Percentiles rank a stretch among this genome's conserved stretches.
Evolutionary conservation across 2,113 vertebrate species (phyloP).

Genomic region (Tychaedon coryphoeus): DNA sequence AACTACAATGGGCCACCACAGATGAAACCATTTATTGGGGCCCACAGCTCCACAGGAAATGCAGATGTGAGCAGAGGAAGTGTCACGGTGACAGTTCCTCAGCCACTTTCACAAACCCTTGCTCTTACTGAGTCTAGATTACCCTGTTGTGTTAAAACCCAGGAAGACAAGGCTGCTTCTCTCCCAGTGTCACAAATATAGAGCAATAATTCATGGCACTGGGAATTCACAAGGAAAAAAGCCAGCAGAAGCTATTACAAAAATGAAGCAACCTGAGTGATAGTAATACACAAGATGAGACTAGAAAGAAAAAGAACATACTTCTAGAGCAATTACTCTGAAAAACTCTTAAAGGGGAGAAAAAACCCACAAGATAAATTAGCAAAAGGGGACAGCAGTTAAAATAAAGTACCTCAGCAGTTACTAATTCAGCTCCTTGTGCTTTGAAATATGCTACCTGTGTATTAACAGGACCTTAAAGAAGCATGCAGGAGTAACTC

Average conservation of each 20-base stretch:
- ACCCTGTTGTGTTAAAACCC: not conserved
- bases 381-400: not conserved
- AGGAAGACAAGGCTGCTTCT: not conserved
- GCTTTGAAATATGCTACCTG: not conserved
- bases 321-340: not conserved
- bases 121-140: not conserved
- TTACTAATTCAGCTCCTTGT: not conserved
- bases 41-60: not conserved
- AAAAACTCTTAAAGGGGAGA: not conserved
- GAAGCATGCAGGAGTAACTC: not conserved
- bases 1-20: rapidly evolving
- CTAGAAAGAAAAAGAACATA: not conserved
- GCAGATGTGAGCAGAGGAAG: not conserved
- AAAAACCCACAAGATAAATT: not conserved
- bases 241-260: not conserved
- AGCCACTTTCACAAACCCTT: not conserved
- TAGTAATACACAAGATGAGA: not conserved
- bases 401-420: not conserved
- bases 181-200: not conserved
- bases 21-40: not conserved
- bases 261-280: not conserved
- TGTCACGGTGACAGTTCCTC: not conserved
- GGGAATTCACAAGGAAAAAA: not conserved
- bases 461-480: not conserved
- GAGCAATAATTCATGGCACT: not conserved